These are phyloP conservation scores for Plebejus argus DNA, from an alignment of 2,888 invertebrate genomes.

Conservation along the genomic window DNA sequence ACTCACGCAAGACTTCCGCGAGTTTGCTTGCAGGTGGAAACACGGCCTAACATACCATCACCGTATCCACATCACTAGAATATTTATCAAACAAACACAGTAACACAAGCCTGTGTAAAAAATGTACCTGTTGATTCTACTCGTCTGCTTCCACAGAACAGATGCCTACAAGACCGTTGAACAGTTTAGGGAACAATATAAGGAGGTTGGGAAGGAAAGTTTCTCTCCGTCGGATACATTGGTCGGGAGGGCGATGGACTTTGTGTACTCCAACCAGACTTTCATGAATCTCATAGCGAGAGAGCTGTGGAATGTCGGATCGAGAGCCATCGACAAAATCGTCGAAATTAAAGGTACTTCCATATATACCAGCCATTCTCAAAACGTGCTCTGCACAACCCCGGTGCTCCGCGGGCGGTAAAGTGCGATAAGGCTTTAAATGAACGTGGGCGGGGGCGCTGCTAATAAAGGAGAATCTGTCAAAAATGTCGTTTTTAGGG, in stretches of 20 bases:
- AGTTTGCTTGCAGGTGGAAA: no score
- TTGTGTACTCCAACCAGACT: slow-evolving; percentile 65
- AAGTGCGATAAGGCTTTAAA: no score
- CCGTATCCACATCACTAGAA: no score
- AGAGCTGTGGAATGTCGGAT: slow-evolving; percentile 68
- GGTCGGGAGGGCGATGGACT: slow-evolving; percentile 67
- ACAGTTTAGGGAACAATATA: slow-evolving; percentile 52
- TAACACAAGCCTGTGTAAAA: slow-evolving; percentile 16
- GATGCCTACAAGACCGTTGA: slow-evolving; percentile 55
- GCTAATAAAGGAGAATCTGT: no score
- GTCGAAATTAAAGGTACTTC: slow-evolving; percentile 54
- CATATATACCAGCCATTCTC: not conserved
- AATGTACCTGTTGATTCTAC: slow-evolving; percentile 34
- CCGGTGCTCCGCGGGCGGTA: no score
- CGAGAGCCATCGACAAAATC: slow-evolving; percentile 61
- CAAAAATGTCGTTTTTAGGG: no score
- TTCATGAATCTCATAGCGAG: slow-evolving; percentile 66
- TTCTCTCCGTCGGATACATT: slow-evolving; percentile 54
- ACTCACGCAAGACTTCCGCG: no score
- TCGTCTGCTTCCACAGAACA: slow-evolving; percentile 40
- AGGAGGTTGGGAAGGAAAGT: slow-evolving; percentile 50
- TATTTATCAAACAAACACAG: not conserved
- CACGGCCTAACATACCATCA: not conserved
- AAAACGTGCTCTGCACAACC: no score
- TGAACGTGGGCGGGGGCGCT: no score